phyloP scores from a whole-genome alignment of 1,140 invertebrate species.

The Trachelipus rathkii region DNA sequence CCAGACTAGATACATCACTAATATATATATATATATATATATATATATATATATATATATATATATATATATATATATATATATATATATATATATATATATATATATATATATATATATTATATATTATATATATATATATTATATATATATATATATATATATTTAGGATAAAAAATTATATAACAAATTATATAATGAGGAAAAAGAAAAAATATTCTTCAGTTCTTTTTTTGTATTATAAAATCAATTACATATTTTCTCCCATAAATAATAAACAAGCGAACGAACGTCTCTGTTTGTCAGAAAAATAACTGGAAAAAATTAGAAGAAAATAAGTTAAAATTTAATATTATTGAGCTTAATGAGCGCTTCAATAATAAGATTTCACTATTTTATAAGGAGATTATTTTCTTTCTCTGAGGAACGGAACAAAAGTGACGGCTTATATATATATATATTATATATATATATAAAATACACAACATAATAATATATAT shows the following conservation, averaged over 20 bases:
- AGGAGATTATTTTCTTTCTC: slow-evolving; percentile 1
- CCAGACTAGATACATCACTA: too few species aligned
- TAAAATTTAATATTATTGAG: neutral
- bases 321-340: neutral
- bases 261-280: neutral
- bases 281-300: neutral
- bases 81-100: slow-evolving; percentile 11
- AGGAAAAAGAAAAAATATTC: neutral
- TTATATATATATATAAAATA: too few species aligned
- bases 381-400: neutral
- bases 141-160: neutral
- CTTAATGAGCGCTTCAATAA: neutral
- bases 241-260: neutral
- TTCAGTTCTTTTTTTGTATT: neutral
- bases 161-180: too few species aligned
- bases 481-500: too few species aligned
- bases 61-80: slow-evolving; percentile 13
- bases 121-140: neutral
- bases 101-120: slow-evolving; percentile 14
- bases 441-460: too few species aligned
- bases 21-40: too few species aligned
- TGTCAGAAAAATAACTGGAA: too few species aligned
- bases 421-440: neutral
- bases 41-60: slow-evolving; percentile 4
- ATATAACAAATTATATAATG: too few species aligned